Percentiles rank a stretch among this genome's conserved stretches.
These are phyloP conservation scores for Morone saxatilis DNA, from an alignment of 2,113 vertebrate species.

Conservation along the genomic window DNA sequence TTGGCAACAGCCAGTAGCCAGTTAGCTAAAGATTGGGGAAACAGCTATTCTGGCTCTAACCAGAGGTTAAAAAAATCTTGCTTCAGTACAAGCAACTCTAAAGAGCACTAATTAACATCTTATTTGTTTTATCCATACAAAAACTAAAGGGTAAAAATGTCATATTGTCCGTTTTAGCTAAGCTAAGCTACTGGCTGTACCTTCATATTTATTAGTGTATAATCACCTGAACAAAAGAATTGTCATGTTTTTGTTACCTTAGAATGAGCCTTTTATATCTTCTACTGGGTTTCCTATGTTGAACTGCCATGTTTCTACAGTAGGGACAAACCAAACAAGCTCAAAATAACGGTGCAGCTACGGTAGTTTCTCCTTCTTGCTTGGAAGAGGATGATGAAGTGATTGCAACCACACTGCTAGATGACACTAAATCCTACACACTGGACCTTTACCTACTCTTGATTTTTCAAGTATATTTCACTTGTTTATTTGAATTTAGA, in stretches of 20 bases:
- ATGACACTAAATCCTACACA: no score
- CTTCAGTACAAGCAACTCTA: background rate
- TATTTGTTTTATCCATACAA: background rate
- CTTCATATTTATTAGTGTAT: background rate
- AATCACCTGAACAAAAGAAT: no score
- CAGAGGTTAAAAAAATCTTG: background rate
- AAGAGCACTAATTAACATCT: background rate
- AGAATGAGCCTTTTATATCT: no score
- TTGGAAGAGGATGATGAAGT: no score
- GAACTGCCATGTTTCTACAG: no score
- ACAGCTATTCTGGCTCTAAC: background rate
- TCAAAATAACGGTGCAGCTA: no score
- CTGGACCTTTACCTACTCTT: background rate
- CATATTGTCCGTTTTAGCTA: background rate
- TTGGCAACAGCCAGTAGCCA: background rate
- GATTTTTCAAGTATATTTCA: background rate
- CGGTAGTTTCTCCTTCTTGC: no score
- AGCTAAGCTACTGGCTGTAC: background rate
- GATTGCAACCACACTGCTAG: no score
- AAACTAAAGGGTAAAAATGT: background rate
- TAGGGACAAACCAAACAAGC: no score
- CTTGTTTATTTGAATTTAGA: background rate
- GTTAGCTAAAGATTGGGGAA: background rate
- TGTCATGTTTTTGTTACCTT: no score
- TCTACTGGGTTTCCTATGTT: no score